phyloP scores from a whole-genome alignment of 2,888 invertebrate species.

The Lepidonotus clava region DNA sequence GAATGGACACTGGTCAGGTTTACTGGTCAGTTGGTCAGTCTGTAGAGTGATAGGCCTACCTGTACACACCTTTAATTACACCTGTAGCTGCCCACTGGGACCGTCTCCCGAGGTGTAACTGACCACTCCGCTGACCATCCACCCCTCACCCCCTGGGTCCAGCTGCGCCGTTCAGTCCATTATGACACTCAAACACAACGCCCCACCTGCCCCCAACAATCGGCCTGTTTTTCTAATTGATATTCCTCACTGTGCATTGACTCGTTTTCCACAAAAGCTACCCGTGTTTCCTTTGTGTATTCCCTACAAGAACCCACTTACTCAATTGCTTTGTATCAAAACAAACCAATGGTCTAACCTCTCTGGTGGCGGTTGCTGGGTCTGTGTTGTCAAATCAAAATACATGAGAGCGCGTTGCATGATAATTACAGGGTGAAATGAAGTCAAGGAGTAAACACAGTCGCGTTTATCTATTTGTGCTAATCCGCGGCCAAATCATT shows the following conservation, averaged over 20 bases:
- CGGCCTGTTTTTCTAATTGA: background rate
- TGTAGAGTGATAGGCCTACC: no score
- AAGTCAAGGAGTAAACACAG: background rate
- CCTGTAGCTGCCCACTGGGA: background rate
- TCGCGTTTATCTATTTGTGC: no score
- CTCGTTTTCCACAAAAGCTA: background rate
- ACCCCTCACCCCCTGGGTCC: slow-evolving; percentile 12
- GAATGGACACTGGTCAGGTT: no score
- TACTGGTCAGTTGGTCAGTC: no score
- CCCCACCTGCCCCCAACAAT: slow-evolving; percentile 6
- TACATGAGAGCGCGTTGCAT: no score
- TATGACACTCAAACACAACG: slow-evolving; percentile 25
- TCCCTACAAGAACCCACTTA: background rate
- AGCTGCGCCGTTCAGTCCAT: slow-evolving; percentile 27
- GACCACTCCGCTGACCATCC: background rate
- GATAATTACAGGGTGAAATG: background rate
- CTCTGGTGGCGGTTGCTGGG: background rate
- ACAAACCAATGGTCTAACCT: background rate
- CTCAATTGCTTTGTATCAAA: slow-evolving; percentile 33
- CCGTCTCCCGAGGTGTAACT: background rate
- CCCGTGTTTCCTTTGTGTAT: background rate
- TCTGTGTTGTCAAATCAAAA: background rate
- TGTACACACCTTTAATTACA: slow-evolving; percentile 45
- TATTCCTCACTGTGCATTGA: background rate
- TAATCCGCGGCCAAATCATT: no score